Conservation (phyloP, 1,140 invertebrate species). For the Trachymyrmex cornetzi region DNA sequence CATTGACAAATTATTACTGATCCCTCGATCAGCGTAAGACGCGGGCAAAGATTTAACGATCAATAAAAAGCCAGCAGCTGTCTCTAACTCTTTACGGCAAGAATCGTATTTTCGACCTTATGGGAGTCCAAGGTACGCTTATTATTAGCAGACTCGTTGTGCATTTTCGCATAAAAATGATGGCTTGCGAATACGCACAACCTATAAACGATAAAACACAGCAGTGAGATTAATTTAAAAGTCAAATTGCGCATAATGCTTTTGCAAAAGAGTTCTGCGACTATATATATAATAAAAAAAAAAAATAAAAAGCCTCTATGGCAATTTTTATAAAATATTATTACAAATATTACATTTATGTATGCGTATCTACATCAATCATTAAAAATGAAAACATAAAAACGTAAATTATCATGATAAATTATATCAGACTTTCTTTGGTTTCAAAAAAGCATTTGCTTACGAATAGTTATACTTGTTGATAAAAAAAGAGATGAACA, state of each 20-base stretch:
- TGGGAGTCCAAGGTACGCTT: constrained; percentile 39
- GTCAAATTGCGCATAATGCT: background rate
- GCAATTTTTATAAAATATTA: constrained; percentile 3
- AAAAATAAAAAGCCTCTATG: background rate
- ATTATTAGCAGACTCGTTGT: constrained; percentile 23
- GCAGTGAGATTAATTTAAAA: constrained; percentile 26
- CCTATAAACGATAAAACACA: constrained; percentile 37
- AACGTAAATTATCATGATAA: constrained; percentile 12
- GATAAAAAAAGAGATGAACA: background rate
- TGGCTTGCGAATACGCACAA: constrained; percentile 2
- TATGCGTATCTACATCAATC: background rate
- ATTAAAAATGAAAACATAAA: constrained; percentile 21
- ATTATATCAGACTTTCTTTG: background rate
- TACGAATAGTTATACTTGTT: background rate
- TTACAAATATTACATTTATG: background rate
- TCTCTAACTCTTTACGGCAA: constrained; percentile 39
- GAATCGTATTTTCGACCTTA: constrained; percentile 28
- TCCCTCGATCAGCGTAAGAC: background rate
- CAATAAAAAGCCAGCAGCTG: constrained; percentile 60
- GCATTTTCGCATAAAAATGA: constrained; percentile 39
- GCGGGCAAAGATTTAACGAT: constrained; percentile 44
- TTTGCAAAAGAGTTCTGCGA: background rate
- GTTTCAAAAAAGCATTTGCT: background rate
- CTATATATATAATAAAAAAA: background rate
- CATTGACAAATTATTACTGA: constrained; percentile 65